A percentile compares a stretch with the other conserved stretches of the same genome.
These are phyloP conservation scores for Lipotes vexillifer DNA, from an alignment of 2,113 vertebrate genomes.

Conservation along the genomic window DNA sequence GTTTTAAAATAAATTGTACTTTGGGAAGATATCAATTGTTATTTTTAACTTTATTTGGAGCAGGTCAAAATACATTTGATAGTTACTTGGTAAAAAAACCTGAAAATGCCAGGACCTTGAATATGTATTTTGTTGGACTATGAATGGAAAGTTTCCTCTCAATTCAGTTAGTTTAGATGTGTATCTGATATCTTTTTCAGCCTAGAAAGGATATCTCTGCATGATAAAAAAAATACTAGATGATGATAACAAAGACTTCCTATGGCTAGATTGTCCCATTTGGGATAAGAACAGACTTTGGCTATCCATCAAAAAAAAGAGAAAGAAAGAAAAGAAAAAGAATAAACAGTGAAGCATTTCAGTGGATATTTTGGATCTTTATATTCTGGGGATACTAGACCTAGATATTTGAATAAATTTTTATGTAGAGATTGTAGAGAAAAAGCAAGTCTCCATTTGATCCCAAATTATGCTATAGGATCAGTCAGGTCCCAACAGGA, in stretches of 20 bases:
- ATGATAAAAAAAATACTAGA: not conserved
- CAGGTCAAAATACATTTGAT: not conserved
- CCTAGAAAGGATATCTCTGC: not conserved
- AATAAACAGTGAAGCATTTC: not conserved
- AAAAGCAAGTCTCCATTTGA: not conserved
- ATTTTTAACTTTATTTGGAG: not conserved
- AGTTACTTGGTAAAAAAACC: not conserved
- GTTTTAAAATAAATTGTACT: not conserved
- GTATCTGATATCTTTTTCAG: not conserved
- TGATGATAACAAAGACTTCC: not conserved
- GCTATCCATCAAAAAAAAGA: not conserved
- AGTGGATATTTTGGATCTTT: not conserved
- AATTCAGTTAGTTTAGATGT: not conserved
- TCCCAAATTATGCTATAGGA: not conserved
- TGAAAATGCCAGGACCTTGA: not conserved
- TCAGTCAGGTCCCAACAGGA: not conserved
- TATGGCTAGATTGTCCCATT: not conserved
- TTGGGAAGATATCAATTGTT: not conserved
- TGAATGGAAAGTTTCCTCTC: not conserved
- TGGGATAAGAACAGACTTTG: not conserved
- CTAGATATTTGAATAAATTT: not conserved
- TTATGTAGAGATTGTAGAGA: not conserved
- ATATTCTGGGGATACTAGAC: not conserved
- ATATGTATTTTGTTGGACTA: not conserved
- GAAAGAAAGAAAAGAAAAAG: not conserved